Conservation (phyloP, 2,797 vertebrate genomes). For the Coluber constrictor region DNA sequence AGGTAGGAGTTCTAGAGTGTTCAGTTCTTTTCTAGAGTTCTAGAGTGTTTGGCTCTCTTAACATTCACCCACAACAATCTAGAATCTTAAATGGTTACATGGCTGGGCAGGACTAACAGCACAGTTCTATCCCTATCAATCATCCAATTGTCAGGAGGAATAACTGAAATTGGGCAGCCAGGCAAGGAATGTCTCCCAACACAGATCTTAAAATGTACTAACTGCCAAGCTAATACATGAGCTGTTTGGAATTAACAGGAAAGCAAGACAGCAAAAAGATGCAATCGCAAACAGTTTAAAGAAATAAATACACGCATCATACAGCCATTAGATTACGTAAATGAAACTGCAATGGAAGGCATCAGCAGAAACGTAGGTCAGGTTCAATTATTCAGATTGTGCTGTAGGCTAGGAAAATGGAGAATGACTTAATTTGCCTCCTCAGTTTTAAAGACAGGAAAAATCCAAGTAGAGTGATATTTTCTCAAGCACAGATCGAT, state of each 20-base stretch:
- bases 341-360: background rate
- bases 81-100: background rate
- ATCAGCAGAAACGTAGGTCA: background rate
- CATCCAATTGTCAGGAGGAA: background rate
- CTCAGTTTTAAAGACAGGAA: background rate
- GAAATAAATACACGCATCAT: background rate
- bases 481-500: background rate
- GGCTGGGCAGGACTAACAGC: background rate
- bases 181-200: background rate
- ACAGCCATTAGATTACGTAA: background rate
- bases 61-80: background rate
- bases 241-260: background rate
- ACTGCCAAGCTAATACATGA: background rate
- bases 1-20: background rate
- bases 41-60: background rate
- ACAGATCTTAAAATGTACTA: background rate
- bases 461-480: background rate
- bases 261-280: background rate
- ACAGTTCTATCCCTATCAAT: background rate
- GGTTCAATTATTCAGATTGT: background rate
- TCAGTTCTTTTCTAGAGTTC: background rate
- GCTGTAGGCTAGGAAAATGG: background rate
- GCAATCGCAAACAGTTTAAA: background rate
- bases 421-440: background rate
- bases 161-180: background rate